Evolutionary conservation across 2,113 vertebrate genomes (phyloP).

Genomic region (Xyliphius kryptos): DNA sequence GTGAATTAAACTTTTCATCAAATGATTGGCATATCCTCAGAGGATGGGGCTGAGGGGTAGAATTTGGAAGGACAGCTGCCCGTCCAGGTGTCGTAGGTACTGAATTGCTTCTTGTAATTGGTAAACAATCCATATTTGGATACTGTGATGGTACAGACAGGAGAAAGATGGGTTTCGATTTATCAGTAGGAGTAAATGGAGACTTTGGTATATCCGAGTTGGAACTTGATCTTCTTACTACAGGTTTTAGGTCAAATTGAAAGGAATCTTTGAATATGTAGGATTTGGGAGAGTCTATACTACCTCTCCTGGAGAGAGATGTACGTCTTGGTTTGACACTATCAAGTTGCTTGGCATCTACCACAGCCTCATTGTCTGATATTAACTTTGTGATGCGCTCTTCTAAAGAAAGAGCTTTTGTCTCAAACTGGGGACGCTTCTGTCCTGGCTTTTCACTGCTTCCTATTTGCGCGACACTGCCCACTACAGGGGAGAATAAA

Average conservation of each 20-base stretch:
- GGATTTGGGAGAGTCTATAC: slow-evolving; percentile 96
- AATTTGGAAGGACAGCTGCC: slow-evolving; percentile 77
- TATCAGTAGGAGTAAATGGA: slow-evolving; percentile 93
- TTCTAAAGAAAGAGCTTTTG: slow-evolving; percentile 86
- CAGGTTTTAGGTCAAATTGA: slow-evolving; percentile 95
- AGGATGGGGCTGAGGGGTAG: slow-evolving; percentile 75
- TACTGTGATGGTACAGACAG: slow-evolving; percentile 85
- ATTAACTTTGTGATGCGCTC: slow-evolving; percentile 94
- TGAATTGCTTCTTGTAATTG: slow-evolving; percentile 96
- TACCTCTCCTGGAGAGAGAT: slow-evolving; percentile 92
- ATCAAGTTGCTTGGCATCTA: slow-evolving; percentile 94
- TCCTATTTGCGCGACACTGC: slow-evolving; percentile 66
- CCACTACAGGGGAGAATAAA: slow-evolving; percentile 54
- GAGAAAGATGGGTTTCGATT: slow-evolving; percentile 92
- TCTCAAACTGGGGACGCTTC: slow-evolving; percentile 84
- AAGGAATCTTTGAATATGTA: slow-evolving; percentile 99
- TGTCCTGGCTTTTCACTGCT: slow-evolving; percentile 74
- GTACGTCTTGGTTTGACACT: slow-evolving; percentile 95
- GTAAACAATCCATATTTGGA: slow-evolving; percentile 85
- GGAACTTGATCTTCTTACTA: slow-evolving; percentile 89
- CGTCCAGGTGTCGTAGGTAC: slow-evolving; percentile 90
- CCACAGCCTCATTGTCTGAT: slow-evolving; percentile 94
- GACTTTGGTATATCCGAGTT: slow-evolving; percentile 98
- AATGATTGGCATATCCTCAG: slow-evolving; percentile 91
- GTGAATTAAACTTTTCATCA: slow-evolving; percentile 86